Conservation (phyloP, 2,113 vertebrate species). For the Columbina picui region DNA sequence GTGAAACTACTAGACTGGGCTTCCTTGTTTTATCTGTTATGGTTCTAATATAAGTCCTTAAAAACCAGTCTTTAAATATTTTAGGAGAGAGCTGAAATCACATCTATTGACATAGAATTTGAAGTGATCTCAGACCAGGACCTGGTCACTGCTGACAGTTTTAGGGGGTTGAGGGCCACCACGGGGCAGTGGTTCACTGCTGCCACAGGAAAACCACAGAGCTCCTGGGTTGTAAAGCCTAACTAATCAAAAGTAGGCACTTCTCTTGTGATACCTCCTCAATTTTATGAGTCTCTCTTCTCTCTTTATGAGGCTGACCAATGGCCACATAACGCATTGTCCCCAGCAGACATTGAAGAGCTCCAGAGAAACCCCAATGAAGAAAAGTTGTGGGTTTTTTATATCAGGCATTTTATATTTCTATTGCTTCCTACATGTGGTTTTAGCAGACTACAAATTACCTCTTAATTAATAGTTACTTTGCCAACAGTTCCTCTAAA, state of each 20-base stretch:
- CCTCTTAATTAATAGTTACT: background rate
- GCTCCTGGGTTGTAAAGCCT: background rate
- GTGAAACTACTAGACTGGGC: background rate
- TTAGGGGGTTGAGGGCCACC: background rate
- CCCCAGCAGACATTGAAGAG: background rate
- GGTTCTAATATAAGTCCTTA: background rate
- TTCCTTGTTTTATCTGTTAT: background rate
- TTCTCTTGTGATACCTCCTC: background rate
- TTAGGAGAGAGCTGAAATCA: background rate
- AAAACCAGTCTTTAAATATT: background rate
- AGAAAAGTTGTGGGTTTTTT: background rate
- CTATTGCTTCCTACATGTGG: background rate
- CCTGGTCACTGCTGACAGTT: background rate
- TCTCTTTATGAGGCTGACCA: background rate
- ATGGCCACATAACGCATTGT: accelerated
- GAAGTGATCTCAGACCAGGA: background rate
- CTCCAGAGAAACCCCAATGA: background rate
- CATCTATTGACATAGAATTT: background rate
- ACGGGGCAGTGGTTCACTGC: background rate
- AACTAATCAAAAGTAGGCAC: background rate
- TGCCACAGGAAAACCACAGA: background rate
- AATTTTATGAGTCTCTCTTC: background rate
- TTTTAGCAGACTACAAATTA: background rate
- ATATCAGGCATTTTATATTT: background rate
- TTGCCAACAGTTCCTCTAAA: background rate